Percentiles rank a stretch among this genome's conserved stretches.
Conservation (phyloP, 2,888 invertebrate genomes). For the Mongoloraphidia duomilia region DNA sequence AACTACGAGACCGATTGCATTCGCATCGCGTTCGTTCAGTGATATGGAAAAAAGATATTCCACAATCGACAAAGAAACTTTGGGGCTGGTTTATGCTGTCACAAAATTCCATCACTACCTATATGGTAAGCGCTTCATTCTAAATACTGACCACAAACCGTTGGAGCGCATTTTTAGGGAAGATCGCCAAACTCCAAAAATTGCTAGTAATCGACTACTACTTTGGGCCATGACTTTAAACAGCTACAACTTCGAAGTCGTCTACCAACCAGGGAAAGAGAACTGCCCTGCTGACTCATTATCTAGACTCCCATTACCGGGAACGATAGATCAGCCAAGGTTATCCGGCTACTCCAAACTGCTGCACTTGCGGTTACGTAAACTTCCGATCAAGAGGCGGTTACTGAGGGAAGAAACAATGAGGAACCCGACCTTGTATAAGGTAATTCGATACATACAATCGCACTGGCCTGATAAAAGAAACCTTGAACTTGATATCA, state of each 20-base stretch:
- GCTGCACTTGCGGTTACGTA: no score
- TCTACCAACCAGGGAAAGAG: slow-evolving; percentile 6
- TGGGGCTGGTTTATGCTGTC: slow-evolving; percentile 9
- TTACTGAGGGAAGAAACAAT: no score
- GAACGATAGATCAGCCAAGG: no score
- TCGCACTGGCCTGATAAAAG: no score
- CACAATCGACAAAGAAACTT: slow-evolving; percentile 12
- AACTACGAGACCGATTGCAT: slow-evolving; percentile 8
- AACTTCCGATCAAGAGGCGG: no score
- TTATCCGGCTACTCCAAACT: no score
- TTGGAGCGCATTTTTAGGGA: slow-evolving; percentile 8
- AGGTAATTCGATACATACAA: no score
- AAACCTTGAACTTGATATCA: no score
- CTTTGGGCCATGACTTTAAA: slow-evolving; percentile 5
- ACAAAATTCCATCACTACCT: slow-evolving; percentile 7
- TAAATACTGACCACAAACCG: slow-evolving; percentile 9
- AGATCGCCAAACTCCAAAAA: slow-evolving; percentile 6
- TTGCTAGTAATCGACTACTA: slow-evolving; percentile 1
- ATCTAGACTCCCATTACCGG: no score
- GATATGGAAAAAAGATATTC: slow-evolving; percentile 8
- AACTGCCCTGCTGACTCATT: slow-evolving; percentile 8
- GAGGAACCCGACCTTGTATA: no score
- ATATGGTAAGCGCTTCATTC: slow-evolving; percentile 5
- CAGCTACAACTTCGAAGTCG: slow-evolving; percentile 6
- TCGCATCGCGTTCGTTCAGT: slow-evolving; percentile 8